phyloP scores from a whole-genome alignment of 2,888 invertebrate genomes.

The Cheilosia scutellata region DNA sequence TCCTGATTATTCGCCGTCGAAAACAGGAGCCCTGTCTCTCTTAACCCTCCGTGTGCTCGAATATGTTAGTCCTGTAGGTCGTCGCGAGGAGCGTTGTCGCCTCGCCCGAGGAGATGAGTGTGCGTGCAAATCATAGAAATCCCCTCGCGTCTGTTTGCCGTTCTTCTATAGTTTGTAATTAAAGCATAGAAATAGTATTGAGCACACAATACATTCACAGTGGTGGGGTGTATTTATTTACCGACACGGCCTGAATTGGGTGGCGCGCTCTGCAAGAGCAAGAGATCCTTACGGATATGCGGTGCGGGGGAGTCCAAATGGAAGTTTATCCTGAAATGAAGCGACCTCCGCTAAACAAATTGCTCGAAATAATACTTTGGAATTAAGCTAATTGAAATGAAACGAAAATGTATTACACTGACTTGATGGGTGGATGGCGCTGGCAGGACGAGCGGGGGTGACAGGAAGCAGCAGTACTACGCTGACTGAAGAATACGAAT shows the following conservation, averaged over 20 bases:
- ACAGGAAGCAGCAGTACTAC: not conserved
- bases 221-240: slow-evolving; percentile 63
- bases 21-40: slow-evolving; percentile 14
- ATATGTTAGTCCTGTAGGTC: slow-evolving; percentile 33
- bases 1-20: slow-evolving; percentile 56
- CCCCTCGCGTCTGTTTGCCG: slow-evolving; percentile 21
- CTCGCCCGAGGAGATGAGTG: slow-evolving; percentile 11
- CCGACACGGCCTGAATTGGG: slow-evolving; percentile 49
- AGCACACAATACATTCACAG: slow-evolving; percentile 51
- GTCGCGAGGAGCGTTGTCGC: not conserved
- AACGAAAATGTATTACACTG: slow-evolving; percentile 75
- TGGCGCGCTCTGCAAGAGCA: slow-evolving; percentile 17
- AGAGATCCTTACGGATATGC: slow-evolving; percentile 24
- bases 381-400: slow-evolving; percentile 76
- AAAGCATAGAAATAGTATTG: slow-evolving; percentile 72
- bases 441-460: not conserved
- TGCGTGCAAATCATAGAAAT: slow-evolving; percentile 69
- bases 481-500: slow-evolving; percentile 46
- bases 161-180: slow-evolving; percentile 68
- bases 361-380: slow-evolving; percentile 76
- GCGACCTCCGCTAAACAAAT: slow-evolving; percentile 76
- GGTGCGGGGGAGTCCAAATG: slow-evolving; percentile 37
- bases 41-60: not conserved
- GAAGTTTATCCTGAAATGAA: slow-evolving; percentile 75
- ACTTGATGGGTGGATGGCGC: slow-evolving; percentile 22